Evolutionary conservation across 2,113 vertebrate species (phyloP), one percentile per base, ranked within the genome.

Genomic region (Hippotragus niger): DNA sequence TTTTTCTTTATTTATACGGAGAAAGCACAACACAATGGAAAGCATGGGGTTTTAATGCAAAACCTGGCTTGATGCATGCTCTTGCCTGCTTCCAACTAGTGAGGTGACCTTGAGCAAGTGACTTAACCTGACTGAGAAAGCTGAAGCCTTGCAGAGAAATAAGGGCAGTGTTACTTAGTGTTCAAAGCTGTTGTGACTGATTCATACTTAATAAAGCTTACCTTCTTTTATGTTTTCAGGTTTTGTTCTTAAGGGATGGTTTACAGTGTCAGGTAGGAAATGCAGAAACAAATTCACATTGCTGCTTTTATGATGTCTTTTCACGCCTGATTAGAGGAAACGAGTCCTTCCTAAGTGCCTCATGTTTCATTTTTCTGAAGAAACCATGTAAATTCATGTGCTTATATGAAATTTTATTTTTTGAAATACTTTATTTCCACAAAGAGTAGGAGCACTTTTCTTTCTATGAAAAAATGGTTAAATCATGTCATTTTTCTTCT

Each of bases 51-150:
- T 88, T 83, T 19, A 29, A 13, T 1, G 1, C 45, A 91, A 94
- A 95, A 88, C 33, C 21, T 14, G 67, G 31, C 31, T 78, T 55
- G 88, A 80, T 80, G 57, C 8, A 12, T 0, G 19, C 45, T 78
- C 21, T 81, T 43, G n/a, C 64, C 76, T 85, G 40, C 21, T 17
- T 43, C 1, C 3, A 11, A 21, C 21, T 19, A 50, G 8, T n/a
- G 58, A 90, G 58, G 60, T 90, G 91, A 98, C 94, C 91, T 97
- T 96, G 88, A 97, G 52, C 83, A 88, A 95, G 25, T 50, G 67
- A 94, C 47, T 92, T 98, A 93, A 80, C 88, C 78, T 86, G 50
- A 67, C 80, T 88, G 81, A 95, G 92, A 90, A 97, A 78, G 45
- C 53, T n/a, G 74, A 29, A 94, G 78, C n/a, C 52, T 82, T 4